These are phyloP conservation scores for Urocolius indicus DNA, from an alignment of 2,113 vertebrate species.

Conservation along the genomic window DNA sequence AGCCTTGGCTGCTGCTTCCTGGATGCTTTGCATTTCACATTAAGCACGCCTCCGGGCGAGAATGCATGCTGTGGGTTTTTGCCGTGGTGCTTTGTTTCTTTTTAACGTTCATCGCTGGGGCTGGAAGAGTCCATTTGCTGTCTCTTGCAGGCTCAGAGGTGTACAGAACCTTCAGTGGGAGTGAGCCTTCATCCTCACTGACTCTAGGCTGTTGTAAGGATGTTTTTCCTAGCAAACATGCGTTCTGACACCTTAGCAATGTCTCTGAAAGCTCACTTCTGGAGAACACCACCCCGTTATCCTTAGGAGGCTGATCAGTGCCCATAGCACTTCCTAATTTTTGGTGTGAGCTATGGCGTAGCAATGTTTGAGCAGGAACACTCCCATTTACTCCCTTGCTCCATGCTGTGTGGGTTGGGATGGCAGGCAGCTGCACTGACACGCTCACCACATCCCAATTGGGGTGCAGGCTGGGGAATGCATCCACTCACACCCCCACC, in stretches of 20 bases:
- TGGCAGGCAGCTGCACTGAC: not conserved
- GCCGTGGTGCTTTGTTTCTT: not conserved
- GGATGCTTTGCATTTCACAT: not conserved
- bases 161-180: not conserved
- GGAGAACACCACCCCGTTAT: not conserved
- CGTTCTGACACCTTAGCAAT: not conserved
- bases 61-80: not conserved
- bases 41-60: not conserved
- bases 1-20: not conserved
- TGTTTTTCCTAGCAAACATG: not conserved
- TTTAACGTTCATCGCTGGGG: not conserved
- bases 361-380: not conserved
- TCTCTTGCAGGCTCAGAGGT: not conserved
- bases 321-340: not conserved
- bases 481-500: not conserved
- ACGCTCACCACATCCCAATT: fast-evolving
- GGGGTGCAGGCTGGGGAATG: not conserved
- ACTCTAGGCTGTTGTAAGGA: not conserved
- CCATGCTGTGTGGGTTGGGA: not conserved
- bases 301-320: not conserved
- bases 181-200: not conserved
- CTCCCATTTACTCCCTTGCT: not conserved
- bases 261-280: not conserved
- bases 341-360: not conserved
- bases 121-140: not conserved